Base-by-base conservation (phyloP, 2,797 vertebrate genomes). In the Hylomyscus alleni region DNA sequence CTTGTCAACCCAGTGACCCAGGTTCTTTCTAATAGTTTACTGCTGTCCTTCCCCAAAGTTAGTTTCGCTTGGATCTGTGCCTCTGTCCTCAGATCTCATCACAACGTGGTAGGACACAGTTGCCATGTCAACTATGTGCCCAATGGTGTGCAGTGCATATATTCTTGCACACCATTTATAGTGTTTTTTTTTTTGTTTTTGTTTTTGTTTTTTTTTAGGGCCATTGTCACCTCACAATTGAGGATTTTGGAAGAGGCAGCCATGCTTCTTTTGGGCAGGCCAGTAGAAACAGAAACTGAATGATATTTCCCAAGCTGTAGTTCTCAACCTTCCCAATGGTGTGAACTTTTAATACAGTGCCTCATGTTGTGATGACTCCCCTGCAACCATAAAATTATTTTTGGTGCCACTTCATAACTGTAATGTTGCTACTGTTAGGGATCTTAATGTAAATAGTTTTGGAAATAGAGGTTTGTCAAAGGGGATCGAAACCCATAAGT, bases 131-230 rank as follows among this genome's bases (percentile, higher is more conserved):
- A 26, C 3, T 52, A 6, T 2, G 0, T 65, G 69, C 44, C 75
- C 20, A 0, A 5, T 17, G 15, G 24, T 47, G 22, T 14, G 37
- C 3, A 20, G 34, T 0, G 67, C 54, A 47, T 4, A 2, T 3
- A 24, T 11, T 6, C 7, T 20, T 58, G 40, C 1, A 10, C 52
- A 34, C 26, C 11, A 65, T 40, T 40, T 40, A 2, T 19, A 69
- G 6, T 62, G 22, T 12, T 52, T 11, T 11, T 52, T 13, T 52
- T 52, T 52, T 52, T 52, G 1, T 52, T 52, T 52, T 52, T 11
- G 8, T 50, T 52, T 52, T 52, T 52, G 11, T 54, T 73, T 37
- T 62, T 29, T 65, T 67, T 69, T 12, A 37, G 50, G 40, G 2
- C 34, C 4, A 12, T 31, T 2, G 0, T 62, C 29, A 0, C 17